phyloP scores from a whole-genome alignment of 2,113 vertebrate species.

The Rhinoptilus africanus region DNA sequence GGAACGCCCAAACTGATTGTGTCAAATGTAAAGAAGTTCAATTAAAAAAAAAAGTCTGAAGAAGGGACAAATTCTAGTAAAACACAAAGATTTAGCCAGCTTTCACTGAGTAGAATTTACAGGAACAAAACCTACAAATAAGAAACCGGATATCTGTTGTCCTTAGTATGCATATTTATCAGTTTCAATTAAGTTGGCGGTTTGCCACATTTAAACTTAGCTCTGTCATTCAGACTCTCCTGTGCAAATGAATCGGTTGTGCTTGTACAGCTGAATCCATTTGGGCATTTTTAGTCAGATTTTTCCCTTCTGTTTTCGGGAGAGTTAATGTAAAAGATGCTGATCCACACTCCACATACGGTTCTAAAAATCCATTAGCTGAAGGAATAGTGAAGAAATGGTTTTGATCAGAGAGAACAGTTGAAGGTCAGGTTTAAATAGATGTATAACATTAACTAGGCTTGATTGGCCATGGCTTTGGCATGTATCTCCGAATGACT shows the following conservation, averaged over 20 bases:
- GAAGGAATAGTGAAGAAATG: not conserved
- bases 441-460: not conserved
- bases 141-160: not conserved
- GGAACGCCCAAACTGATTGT: not conserved
- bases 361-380: conserved; percentile 55
- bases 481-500: not conserved
- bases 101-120: conserved; percentile 3
- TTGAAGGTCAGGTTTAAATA: conserved; percentile 50
- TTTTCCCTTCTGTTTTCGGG: not conserved
- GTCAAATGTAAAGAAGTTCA: not conserved
- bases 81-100: not conserved
- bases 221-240: conserved; percentile 3
- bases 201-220: conserved; percentile 30
- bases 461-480: not conserved
- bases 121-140: not conserved
- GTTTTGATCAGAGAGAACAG: conserved; percentile 23
- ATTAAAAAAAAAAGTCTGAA: not conserved
- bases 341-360: not conserved
- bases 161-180: conserved; percentile 15
- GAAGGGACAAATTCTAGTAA: not conserved
- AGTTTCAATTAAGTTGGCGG: not conserved
- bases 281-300: not conserved
- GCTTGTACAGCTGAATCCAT: conserved; percentile 40
- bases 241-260: conserved; percentile 18
- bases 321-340: conserved; percentile 13